Base-by-base conservation (phyloP, 2,797 vertebrate species). In the Protonibea diacanthus region DNA sequence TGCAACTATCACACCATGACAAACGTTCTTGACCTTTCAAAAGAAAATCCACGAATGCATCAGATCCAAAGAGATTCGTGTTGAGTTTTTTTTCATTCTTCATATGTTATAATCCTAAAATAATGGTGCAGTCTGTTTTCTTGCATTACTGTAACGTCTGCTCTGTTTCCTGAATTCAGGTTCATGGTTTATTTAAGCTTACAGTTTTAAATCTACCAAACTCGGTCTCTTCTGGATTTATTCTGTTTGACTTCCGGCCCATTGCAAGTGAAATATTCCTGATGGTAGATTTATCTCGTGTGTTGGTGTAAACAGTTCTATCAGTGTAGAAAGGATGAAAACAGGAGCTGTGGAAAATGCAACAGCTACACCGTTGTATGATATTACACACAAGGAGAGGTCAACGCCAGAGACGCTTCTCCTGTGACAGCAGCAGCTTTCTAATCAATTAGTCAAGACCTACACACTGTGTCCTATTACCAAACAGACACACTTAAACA, bases 361-460 rank as follows among this genome's bases (percentile, higher is more conserved):
- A 45, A 18, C 64, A 42, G 55, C 57, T 23, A 15, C 33, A 20
- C 15, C 55, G 5, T 23, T 53, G 60, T 33, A 10, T 83, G 73
- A 29, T 20, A 12, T 81, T 61, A 71, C 81, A 76, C 52, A 76
- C 60, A 7, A 27, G 38, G 9, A 20, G 40, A 78, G 66, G 71
- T 84, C 82, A 68, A 42, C n/a, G 55, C 52, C 77, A 62, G 58
- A 61, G 17, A 33, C 3, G 25, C 69, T 20, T 86, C 85, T 88
- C 88, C n/a, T 8, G 85, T 86, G 80, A 86, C 88, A 52, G 60
- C 60, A 58, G 77, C 60, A 51, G 65, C 61, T 55, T 42, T 55
- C 81, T 89, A 60, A 90, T 91, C 60, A 89, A 88, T 91, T 88
- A 91, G 76, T 91, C 59, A 90, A 21, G 44, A 72, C 55, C 71